These are phyloP conservation scores for Brachyptera putata DNA, from an alignment of 2,888 invertebrate species.

Conservation along the genomic window DNA sequence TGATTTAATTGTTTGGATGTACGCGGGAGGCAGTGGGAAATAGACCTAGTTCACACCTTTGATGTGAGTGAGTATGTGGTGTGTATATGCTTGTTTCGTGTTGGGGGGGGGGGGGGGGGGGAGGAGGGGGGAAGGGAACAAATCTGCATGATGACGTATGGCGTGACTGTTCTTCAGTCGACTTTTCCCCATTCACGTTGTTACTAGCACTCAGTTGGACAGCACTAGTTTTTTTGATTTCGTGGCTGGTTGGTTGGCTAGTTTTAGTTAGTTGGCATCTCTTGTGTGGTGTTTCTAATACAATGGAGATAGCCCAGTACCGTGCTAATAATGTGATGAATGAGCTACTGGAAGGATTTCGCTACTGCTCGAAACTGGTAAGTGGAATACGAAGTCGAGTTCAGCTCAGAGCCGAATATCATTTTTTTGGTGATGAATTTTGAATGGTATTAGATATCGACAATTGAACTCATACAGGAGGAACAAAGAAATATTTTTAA, in stretches of 20 bases:
- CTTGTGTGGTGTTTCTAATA: background rate
- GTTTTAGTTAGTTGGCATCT: background rate
- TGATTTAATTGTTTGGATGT: background rate
- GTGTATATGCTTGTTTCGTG: too few relatives aligned
- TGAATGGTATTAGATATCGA: too few relatives aligned
- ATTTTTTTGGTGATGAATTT: too few relatives aligned
- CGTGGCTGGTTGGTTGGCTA: background rate
- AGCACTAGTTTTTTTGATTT: too few relatives aligned
- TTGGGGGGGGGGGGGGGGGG: background rate
- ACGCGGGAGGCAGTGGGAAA: background rate
- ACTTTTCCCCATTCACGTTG: too few relatives aligned
- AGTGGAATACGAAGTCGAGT: too few relatives aligned
- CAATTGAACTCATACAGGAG: too few relatives aligned
- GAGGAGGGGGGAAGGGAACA: too few relatives aligned
- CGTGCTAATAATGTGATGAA: background rate
- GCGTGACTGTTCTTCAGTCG: background rate
- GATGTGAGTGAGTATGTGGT: background rate
- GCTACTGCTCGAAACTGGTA: background rate
- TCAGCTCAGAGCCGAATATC: too few relatives aligned
- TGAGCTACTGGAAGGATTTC: background rate
- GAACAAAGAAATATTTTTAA: too few relatives aligned
- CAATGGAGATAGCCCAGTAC: constrained; percentile 3
- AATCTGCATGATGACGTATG: too few relatives aligned
- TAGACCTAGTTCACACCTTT: background rate
- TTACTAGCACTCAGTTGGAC: background rate